Evolutionary conservation across 2,797 vertebrate genomes (phyloP), one percentile per base, ranked within the genome.

Genomic region (Rhabdomys pumilio): DNA sequence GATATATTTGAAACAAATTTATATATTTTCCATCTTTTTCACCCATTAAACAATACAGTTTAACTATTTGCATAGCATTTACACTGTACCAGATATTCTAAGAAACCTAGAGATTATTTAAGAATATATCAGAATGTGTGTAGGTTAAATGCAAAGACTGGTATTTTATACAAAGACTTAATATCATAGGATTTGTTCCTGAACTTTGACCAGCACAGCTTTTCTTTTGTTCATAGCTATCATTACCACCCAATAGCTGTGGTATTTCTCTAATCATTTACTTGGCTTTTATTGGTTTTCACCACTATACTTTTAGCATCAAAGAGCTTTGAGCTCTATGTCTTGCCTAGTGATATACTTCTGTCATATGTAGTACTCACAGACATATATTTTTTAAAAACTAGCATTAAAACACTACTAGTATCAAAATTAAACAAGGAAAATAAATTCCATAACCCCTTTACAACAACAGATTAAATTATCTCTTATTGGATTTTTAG

Each of bases 391-490:
- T 22, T 95, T 89, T 41, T 50, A 67, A 90, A 38, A 90, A 92
- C 77, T 79, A 89, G 19, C 17, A 76, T 75, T 44, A 69, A 81
- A 87, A 59, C 20, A 88, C 22, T 69, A 72, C 15, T 6, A 47
- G 77, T 41, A 86, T 63, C 73, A 72, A 96, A 90, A 26, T 92
- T 90, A 93, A 95, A 75, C 57, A 57, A 90, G 22, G 2, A 93
- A 19, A 77, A 95, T 41, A 57, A 29, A 84, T 50, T 41, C 59
- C 92, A 3, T 85, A 93, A 87, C 85, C 38, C 38, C 76, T 81
- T 20, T 67, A 14, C 22, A 83, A 55, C 11, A 82, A 69, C 57
- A 87, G 69, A 91, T 90, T 79, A 53, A 91, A 93, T 2, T 72
- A 2, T 81, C 92, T 93, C 41, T 61, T 61, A 79, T 6, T 94